phyloP scores from a whole-genome alignment of 2,113 vertebrate species.

The Paralichthys olivaceus region DNA sequence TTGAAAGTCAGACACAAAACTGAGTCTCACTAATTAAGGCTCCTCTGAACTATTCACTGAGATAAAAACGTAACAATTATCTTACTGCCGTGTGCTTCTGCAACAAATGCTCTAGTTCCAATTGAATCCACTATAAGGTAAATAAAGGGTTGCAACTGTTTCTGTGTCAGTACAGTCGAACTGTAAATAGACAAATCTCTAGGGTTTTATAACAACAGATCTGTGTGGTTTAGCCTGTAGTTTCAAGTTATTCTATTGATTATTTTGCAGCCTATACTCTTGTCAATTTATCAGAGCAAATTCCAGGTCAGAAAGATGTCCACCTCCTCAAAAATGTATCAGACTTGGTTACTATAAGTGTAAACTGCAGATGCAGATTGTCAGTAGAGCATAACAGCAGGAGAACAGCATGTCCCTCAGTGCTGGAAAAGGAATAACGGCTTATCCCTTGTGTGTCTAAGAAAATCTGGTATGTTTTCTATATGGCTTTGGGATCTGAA shows the following conservation, averaged over 20 bases:
- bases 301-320: constrained; percentile 33
- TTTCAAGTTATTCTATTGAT: constrained; percentile 63
- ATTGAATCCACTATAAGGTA: constrained; percentile 27
- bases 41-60: constrained; percentile 38
- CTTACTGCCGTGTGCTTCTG: constrained; percentile 20
- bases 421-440: no score
- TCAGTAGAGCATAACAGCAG: neutral
- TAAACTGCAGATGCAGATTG: neutral
- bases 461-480: no score
- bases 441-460: no score
- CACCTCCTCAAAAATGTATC: constrained; percentile 48
- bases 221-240: constrained; percentile 22
- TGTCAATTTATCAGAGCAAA: constrained; percentile 21
- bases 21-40: constrained; percentile 46
- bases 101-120: constrained; percentile 33
- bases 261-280: constrained; percentile 51
- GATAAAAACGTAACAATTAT: constrained; percentile 50
- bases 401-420: neutral
- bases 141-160: constrained; percentile 37
- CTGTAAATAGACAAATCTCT: constrained; percentile 54
- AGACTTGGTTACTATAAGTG: constrained; percentile 40
- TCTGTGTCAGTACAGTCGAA: constrained; percentile 18
- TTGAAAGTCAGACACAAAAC: constrained; percentile 52
- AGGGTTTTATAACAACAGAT: constrained; percentile 35
- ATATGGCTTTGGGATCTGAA: no score